A percentile compares a stretch with the other conserved stretches of the same genome.
Conservation (phyloP, 1,140 invertebrate genomes). For the Chionoecetes opilio region DNA sequence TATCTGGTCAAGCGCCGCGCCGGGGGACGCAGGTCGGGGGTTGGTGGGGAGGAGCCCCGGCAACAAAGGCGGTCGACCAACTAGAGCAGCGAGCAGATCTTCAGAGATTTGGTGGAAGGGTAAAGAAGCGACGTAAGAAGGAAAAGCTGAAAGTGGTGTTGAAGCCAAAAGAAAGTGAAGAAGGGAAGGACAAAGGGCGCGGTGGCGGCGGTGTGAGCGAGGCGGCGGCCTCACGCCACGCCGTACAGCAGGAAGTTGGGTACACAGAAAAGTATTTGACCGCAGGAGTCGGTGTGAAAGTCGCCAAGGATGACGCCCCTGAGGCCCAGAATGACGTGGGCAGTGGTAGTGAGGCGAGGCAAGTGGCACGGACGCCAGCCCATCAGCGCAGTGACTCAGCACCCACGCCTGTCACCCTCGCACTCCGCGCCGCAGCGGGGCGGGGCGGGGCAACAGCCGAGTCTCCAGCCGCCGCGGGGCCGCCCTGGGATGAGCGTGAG, state of each 20-base stretch:
- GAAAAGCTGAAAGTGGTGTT: neutral
- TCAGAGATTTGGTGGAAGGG: neutral
- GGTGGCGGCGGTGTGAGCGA: neutral
- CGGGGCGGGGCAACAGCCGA: constrained; percentile 19
- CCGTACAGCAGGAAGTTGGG: constrained; percentile 39
- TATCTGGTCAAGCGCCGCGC: neutral
- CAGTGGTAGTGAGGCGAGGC: neutral
- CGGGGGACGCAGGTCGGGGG: neutral
- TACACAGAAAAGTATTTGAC: constrained; percentile 50
- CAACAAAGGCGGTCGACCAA: neutral
- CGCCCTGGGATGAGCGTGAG: constrained; percentile 40
- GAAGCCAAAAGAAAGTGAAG: neutral
- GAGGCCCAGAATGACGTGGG: constrained; percentile 33
- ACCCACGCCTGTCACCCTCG: constrained; percentile 52
- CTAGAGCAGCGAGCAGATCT: neutral
- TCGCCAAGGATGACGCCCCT: constrained; percentile 17
- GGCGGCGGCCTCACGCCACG: constrained; percentile 5
- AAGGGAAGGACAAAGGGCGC: constrained; percentile 6
- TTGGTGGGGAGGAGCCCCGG: neutral
- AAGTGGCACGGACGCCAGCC: constrained; percentile 19
- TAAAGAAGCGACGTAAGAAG: neutral
- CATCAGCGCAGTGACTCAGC: constrained; percentile 59
- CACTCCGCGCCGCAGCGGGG: neutral
- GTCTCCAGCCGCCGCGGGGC: neutral
- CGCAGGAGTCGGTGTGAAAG: constrained; percentile 1